Conservation (phyloP, 2,888 invertebrate genomes). For the Nomada flava region DNA sequence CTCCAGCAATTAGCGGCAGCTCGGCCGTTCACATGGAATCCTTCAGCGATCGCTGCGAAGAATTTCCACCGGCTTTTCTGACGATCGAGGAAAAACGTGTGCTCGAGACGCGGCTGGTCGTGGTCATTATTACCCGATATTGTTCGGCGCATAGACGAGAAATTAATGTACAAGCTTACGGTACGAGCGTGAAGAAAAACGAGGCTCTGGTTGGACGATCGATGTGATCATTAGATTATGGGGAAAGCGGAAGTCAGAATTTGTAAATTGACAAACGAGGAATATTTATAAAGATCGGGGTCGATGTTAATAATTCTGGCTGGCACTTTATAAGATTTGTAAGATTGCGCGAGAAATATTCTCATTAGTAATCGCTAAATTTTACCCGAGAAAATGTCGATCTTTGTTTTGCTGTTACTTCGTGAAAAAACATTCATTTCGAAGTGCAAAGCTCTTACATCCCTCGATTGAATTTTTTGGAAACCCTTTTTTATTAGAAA, state of each 20-base stretch:
- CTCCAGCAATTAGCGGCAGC: conserved; percentile 40
- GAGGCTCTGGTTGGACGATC: conserved; percentile 4
- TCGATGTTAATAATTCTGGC: too few relatives aligned
- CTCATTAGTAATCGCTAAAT: too few relatives aligned
- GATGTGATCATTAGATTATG: not conserved
- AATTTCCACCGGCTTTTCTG: conserved; percentile 29
- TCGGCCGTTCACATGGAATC: conserved; percentile 25
- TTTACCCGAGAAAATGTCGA: too few relatives aligned
- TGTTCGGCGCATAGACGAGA: not conserved
- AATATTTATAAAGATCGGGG: not conserved
- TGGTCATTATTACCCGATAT: conserved; percentile 4
- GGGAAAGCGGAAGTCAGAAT: not conserved
- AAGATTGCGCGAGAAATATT: too few relatives aligned
- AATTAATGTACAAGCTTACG: conserved; percentile 27
- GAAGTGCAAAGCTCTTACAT: too few relatives aligned
- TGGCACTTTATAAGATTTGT: too few relatives aligned
- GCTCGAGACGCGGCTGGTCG: not conserved
- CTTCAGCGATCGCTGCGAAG: conserved; percentile 14
- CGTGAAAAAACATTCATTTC: too few relatives aligned
- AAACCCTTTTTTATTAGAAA: too few relatives aligned
- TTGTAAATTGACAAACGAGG: not conserved
- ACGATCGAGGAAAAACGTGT: conserved; percentile 10
- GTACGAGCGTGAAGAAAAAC: not conserved
- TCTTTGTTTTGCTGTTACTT: too few relatives aligned
- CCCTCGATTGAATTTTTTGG: too few relatives aligned